phyloP scores from a whole-genome alignment of 1,140 invertebrate genomes.

The Penaeus indicus region DNA sequence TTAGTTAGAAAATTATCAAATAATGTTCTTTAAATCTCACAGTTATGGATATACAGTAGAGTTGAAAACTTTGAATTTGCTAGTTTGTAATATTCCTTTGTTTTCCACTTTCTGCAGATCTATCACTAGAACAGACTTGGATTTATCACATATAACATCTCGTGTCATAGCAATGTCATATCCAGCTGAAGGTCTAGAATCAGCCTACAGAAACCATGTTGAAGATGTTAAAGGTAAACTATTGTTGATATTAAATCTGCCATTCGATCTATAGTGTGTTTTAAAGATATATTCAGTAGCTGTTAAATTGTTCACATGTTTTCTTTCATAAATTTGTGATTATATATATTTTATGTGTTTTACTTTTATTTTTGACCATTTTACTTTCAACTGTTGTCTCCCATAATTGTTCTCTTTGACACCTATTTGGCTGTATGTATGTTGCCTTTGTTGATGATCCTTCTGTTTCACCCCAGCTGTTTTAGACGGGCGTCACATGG shows the following conservation, averaged over 20 bases:
- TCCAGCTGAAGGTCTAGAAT: slow-evolving; percentile 94
- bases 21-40: too few species aligned
- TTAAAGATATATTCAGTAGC: background rate
- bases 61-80: too few species aligned
- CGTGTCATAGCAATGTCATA: slow-evolving; percentile 92
- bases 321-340: background rate
- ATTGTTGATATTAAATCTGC: background rate
- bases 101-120: slow-evolving; percentile 75
- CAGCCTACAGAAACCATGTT: slow-evolving; percentile 91
- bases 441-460: background rate
- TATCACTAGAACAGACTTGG: slow-evolving; percentile 88
- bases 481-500: slow-evolving; percentile 77
- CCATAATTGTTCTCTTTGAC: background rate
- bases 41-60: too few species aligned
- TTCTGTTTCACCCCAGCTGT: slow-evolving; percentile 57
- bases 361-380: slow-evolving; percentile 67
- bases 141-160: slow-evolving; percentile 92
- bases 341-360: slow-evolving; percentile 67
- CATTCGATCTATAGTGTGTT: background rate
- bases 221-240: slow-evolving; percentile 88
- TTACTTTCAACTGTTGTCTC: background rate
- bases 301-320: background rate
- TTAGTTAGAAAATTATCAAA: background rate
- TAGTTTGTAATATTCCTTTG: slow-evolving; percentile 20
- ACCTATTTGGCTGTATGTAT: slow-evolving; percentile 10